Evolutionary conservation across 2,888 invertebrate species (phyloP).

Genomic region (Trissonchulus sp.): DNA sequence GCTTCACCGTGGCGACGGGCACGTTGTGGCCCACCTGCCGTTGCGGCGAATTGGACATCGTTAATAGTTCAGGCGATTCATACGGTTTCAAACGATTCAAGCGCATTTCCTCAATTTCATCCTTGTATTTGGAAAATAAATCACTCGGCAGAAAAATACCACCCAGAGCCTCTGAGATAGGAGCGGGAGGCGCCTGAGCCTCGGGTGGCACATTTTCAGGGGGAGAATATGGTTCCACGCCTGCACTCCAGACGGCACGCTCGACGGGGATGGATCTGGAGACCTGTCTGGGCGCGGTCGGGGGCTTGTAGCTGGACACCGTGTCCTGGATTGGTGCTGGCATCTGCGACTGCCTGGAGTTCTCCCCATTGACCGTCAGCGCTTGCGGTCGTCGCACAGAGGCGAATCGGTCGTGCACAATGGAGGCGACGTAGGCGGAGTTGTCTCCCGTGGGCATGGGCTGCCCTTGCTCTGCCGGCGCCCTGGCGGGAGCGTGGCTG

Average conservation of each 20-base stretch:
- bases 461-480: not conserved
- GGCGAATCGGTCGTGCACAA: not conserved
- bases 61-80: not conserved
- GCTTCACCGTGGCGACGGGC: constrained; percentile 29
- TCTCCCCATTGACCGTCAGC: not conserved
- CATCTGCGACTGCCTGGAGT: not conserved
- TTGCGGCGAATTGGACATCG: not conserved
- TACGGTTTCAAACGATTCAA: constrained; percentile 40
- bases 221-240: not conserved
- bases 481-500: not conserved
- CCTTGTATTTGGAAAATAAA: constrained; percentile 49
- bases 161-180: too few relatives aligned
- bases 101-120: constrained; percentile 49
- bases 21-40: not conserved
- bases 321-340: not conserved
- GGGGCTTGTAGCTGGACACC: not conserved
- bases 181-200: not conserved
- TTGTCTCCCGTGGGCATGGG: not conserved
- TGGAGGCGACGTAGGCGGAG: not conserved
- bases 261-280: not conserved
- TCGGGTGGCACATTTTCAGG: not conserved
- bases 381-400: not conserved
- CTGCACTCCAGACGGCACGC: not conserved
- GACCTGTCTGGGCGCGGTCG: not conserved
- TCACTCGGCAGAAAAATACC: constrained; percentile 11